phyloP scores from a whole-genome alignment of 2,797 vertebrate species.

The Urosaurus nigricauda region DNA sequence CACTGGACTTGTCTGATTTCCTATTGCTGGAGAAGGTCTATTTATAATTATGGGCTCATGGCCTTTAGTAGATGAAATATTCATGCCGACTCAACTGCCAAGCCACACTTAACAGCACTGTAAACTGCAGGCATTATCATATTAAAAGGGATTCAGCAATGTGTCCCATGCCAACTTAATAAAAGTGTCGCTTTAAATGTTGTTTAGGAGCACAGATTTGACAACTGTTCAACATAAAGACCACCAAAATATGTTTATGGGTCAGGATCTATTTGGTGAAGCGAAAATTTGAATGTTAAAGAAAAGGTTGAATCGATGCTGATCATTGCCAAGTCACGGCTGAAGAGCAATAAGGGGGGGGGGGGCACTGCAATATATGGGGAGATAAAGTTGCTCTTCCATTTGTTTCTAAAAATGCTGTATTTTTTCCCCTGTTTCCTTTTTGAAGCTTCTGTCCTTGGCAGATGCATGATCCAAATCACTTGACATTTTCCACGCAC shows the following conservation, averaged over 20 bases:
- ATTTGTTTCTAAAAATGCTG: neutral
- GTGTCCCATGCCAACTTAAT: constrained; percentile 76
- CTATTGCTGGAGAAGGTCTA: constrained; percentile 70
- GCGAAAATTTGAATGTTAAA: constrained; percentile 64
- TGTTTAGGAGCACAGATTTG: constrained; percentile 73
- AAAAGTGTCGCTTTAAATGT: constrained; percentile 80
- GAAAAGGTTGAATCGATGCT: constrained; percentile 38
- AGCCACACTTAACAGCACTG: constrained; percentile 75
- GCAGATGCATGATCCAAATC: constrained; percentile 3
- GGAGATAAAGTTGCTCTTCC: neutral
- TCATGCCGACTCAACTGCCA: constrained; percentile 76
- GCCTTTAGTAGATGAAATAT: constrained; percentile 80
- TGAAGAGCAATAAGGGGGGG: constrained; percentile 42
- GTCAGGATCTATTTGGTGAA: constrained; percentile 60
- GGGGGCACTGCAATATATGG: constrained; percentile 14
- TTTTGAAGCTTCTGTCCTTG: neutral
- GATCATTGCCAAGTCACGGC: constrained; percentile 34
- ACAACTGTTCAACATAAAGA: constrained; percentile 64
- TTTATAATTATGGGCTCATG: constrained; percentile 78
- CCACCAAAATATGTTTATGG: constrained; percentile 65
- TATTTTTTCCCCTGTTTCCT: neutral
- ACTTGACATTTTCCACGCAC: neutral
- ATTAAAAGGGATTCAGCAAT: constrained; percentile 79
- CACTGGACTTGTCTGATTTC: constrained; percentile 68
- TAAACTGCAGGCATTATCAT: constrained; percentile 78